Base-by-base conservation (phyloP, 2,888 invertebrate genomes). In the Phasia obesa region DNA sequence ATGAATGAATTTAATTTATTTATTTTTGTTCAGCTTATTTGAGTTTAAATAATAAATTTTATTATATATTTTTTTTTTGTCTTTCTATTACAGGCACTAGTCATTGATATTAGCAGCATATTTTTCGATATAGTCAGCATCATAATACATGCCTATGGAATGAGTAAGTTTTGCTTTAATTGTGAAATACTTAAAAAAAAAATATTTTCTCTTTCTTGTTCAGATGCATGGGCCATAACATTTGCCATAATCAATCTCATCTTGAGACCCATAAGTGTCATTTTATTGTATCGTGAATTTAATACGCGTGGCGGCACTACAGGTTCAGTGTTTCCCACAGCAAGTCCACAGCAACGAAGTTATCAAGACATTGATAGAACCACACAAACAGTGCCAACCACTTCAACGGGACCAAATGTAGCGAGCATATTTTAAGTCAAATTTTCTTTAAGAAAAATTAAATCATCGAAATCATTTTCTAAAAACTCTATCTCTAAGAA, bases 291-390 rank as follows among this genome's bases (percentile, higher is more conserved):
- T 78, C 89, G 90, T 7, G 91, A 91, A 84, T 89, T 91, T 55
- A 90, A 87, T 71, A 87, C 90, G 17, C 90, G 91, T 25, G 91
- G 91, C 42, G 91, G 92, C 13, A 88, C 87, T 42, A 85, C 88
- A 7, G 89, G 88, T 0, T 88, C 91, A 19, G 89, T 91, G 2
- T 90, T 90, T 71, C 91, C 91, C 11, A 89, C 89, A n/a, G 59
- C 74, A 13, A 89, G 88, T n/a, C 67, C 74, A 19, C 89, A 90
- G 79, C 91, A 91, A 85, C 87, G 91, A 51, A 91, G 88, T 85
- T 91, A 92, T 84, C 91, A 91, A 87, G 92, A 91, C 81, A 91
- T 91, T 47, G 91, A 91, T 85, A 88, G 91, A 59, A 90, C 91
- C 42, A 87, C 88, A 65, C 91, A 91, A 84, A 88, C 91, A 31